Evolutionary conservation across 2,888 invertebrate species (phyloP).

Genomic region (Ceraclea dissimilis): DNA sequence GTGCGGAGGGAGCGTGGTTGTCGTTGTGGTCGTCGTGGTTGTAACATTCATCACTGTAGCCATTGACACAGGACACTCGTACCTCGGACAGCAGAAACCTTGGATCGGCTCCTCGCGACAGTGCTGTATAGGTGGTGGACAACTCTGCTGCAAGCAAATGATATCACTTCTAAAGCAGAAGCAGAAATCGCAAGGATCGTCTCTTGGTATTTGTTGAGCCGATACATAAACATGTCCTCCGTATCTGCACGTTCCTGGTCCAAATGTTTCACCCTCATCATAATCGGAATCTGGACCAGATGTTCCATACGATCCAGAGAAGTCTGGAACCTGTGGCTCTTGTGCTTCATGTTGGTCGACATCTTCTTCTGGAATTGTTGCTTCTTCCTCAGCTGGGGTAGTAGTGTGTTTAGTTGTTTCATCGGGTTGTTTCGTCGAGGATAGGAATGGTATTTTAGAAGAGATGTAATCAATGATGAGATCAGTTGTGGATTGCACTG

Average conservation of each 20-base stretch:
- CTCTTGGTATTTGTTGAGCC: constrained; percentile 89
- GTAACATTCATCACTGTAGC: constrained; percentile 73
- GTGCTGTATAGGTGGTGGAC: constrained; percentile 87
- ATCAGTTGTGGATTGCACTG: constrained; percentile 10
- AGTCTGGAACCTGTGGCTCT: constrained; percentile 20
- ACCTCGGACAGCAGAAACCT: constrained; percentile 92
- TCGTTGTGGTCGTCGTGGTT: constrained; percentile 82
- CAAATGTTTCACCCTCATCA: constrained; percentile 71
- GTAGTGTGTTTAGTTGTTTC: constrained; percentile 1
- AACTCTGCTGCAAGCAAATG: constrained; percentile 90
- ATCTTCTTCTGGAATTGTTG: constrained; percentile 30
- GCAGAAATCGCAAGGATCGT: constrained; percentile 93
- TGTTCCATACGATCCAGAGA: constrained; percentile 40
- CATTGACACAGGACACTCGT: constrained; percentile 88
- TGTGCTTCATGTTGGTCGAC: constrained; percentile 26
- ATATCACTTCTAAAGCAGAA: constrained; percentile 96
- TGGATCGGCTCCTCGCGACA: constrained; percentile 88
- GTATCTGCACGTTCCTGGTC: constrained; percentile 86
- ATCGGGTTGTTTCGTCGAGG: not conserved
- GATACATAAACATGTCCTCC: constrained; percentile 90
- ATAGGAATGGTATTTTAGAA: constrained; percentile 7
- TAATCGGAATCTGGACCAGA: constrained; percentile 54
- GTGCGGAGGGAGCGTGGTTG: constrained; percentile 76
- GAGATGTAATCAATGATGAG: constrained; percentile 17
- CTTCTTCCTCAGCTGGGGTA: constrained; percentile 26